Percentiles rank a stretch among this genome's conserved stretches.
Conservation (phyloP, 2,797 vertebrate genomes). For the Sebastiscus albofasciatus region DNA sequence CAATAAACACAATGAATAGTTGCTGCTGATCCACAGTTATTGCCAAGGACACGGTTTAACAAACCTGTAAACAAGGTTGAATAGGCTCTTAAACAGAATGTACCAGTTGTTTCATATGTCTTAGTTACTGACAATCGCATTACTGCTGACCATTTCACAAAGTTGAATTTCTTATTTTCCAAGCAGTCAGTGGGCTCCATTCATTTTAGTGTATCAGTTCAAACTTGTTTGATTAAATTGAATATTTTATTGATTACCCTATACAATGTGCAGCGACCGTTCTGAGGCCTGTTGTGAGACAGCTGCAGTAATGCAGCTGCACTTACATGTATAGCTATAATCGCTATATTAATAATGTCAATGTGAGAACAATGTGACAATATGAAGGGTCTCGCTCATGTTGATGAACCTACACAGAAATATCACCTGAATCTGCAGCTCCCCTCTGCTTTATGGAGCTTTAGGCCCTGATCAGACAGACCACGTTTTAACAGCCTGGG, state of each 20-base stretch:
- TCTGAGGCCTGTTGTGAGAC: neutral
- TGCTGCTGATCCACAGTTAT: neutral
- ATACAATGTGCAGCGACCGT: neutral
- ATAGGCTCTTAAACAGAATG: neutral
- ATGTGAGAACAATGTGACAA: neutral
- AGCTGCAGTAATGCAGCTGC: neutral
- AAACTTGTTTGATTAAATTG: neutral
- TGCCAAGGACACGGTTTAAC: conserved; percentile 7
- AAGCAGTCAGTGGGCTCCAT: neutral
- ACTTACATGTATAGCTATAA: no score
- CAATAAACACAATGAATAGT: conserved; percentile 19
- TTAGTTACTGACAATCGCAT: neutral
- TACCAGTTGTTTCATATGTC: neutral
- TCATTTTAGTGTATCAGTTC: neutral
- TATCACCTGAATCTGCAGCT: neutral
- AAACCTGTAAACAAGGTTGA: conserved; percentile 30
- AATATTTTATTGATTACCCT: neutral
- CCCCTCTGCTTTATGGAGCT: neutral
- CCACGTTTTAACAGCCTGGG: no score
- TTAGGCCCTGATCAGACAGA: neutral
- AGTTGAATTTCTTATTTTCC: neutral
- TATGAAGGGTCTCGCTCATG: neutral
- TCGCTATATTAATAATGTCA: neutral
- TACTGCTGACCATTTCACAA: neutral
- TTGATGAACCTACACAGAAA: neutral